phyloP scores from a whole-genome alignment of 2,113 vertebrate species.

The Riparia riparia region DNA sequence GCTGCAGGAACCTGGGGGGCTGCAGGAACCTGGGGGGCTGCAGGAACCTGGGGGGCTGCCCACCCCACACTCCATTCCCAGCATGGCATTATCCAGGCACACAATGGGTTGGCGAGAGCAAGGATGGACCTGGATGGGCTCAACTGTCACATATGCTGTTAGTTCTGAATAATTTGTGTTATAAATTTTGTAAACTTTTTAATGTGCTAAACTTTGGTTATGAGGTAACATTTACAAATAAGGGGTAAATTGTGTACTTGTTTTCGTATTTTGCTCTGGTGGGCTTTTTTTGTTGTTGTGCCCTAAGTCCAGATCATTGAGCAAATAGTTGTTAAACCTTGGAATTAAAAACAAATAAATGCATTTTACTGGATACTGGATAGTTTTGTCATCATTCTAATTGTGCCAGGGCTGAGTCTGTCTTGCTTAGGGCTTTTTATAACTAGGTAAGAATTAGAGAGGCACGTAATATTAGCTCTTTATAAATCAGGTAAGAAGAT shows the following conservation, averaged over 20 bases:
- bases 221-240: conserved; percentile 42
- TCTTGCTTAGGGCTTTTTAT: not conserved
- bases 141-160: not conserved
- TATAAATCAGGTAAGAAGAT: not conserved
- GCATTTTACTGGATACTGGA: not conserved
- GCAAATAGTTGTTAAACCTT: conserved; percentile 30
- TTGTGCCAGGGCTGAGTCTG: not conserved
- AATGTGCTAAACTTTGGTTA: conserved; percentile 50
- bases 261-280: conserved; percentile 56
- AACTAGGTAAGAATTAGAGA: not conserved
- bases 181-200: conserved; percentile 58
- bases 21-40: not conserved
- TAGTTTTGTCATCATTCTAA: not conserved
- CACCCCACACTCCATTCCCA: not conserved
- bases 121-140: not conserved
- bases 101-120: not conserved
- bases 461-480: not conserved
- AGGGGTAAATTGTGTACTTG: conserved; percentile 64
- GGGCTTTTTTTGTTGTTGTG: conserved; percentile 39
- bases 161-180: conserved; percentile 28
- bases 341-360: conserved; percentile 64
- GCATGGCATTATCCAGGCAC: not conserved
- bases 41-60: not conserved
- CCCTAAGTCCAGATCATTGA: conserved; percentile 30
- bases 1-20: too few relatives aligned